Percentiles rank a stretch among this genome's conserved stretches.
These are phyloP conservation scores for Passer domesticus DNA, from an alignment of 2,113 vertebrate genomes.

Conservation along the genomic window DNA sequence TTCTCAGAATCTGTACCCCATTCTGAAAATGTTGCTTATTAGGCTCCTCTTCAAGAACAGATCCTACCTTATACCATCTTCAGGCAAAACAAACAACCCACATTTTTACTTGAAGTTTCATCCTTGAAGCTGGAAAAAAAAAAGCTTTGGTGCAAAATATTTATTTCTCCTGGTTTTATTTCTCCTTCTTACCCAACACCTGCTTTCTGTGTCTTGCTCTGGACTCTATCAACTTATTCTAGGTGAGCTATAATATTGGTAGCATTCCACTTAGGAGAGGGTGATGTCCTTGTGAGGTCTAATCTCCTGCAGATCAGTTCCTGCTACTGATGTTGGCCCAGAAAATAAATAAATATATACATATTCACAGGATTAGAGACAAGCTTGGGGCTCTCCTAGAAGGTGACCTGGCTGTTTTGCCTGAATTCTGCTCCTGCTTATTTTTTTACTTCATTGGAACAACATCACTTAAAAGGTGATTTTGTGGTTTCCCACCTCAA, in stretches of 20 bases:
- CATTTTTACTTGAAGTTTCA: neutral
- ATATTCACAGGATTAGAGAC: neutral
- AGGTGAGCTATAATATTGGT: neutral
- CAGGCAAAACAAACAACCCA: neutral
- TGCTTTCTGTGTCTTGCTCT: neutral
- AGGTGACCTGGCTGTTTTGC: neutral
- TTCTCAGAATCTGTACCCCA: neutral
- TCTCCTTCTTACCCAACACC: neutral
- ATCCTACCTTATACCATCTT: neutral
- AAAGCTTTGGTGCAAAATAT: neutral
- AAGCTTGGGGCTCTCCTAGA: neutral
- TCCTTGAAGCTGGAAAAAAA: neutral
- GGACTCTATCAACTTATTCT: neutral
- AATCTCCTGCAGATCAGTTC: neutral
- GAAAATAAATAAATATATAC: neutral
- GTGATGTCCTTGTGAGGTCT: neutral
- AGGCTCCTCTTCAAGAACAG: neutral
- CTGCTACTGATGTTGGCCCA: neutral
- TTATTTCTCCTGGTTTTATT: neutral
- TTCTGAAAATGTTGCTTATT: neutral
- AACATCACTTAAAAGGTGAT: neutral
- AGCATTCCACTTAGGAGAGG: neutral
- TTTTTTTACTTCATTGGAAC: neutral
- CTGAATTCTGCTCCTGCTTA: neutral
- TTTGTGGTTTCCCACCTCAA: neutral